Evolutionary conservation across 2,797 vertebrate genomes (phyloP).

Genomic region (Malurus leucopterus): DNA sequence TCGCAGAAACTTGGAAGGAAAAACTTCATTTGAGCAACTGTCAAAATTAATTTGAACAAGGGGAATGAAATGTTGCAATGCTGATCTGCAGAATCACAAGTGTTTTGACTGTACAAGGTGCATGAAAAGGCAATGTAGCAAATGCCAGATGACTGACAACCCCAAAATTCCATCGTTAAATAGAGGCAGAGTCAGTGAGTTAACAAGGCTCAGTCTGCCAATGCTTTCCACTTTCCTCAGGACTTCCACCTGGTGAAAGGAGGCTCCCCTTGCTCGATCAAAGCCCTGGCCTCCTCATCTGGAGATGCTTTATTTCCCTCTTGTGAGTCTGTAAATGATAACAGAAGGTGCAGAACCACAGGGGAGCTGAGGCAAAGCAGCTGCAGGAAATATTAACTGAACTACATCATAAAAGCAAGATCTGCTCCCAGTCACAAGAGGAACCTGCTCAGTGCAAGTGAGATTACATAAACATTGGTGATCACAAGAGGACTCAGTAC

Average conservation of each 20-base stretch:
- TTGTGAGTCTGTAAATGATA: background rate
- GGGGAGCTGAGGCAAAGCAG: background rate
- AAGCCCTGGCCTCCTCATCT: background rate
- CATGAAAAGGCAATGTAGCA: background rate
- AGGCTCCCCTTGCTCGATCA: background rate
- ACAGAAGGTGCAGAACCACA: background rate
- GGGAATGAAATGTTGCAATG: background rate
- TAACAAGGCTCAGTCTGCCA: background rate
- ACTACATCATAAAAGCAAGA: background rate
- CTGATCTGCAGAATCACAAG: background rate
- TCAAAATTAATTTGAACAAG: background rate
- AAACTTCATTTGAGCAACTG: background rate
- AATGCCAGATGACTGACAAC: background rate
- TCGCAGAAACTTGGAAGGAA: background rate
- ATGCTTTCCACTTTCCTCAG: background rate
- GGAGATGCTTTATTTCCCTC: background rate
- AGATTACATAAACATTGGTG: background rate
- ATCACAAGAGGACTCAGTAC: background rate
- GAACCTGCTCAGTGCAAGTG: background rate
- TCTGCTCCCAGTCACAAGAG: background rate
- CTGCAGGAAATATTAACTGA: constrained; percentile 26
- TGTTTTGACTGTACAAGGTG: background rate
- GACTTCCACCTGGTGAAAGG: background rate
- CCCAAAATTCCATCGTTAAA: background rate
- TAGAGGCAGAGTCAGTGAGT: background rate